phyloP scores from a whole-genome alignment of 2,797 vertebrate genomes.

The Synanceia verrucosa region DNA sequence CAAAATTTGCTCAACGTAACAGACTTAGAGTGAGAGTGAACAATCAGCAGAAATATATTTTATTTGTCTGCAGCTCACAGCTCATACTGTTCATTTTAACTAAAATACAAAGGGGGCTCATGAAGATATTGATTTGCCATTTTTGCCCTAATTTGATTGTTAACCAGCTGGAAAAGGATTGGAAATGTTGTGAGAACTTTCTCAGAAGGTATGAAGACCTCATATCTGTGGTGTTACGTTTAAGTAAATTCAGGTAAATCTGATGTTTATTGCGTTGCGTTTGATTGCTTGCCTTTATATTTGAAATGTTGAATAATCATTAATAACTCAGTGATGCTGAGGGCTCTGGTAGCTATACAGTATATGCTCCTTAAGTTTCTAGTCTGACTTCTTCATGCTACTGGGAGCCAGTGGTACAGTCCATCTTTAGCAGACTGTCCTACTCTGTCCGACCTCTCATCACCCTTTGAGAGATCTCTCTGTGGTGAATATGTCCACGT shows the following conservation, averaged over 20 bases:
- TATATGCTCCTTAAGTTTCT: background rate
- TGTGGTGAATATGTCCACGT: constrained; percentile 26
- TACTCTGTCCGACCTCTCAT: constrained; percentile 35
- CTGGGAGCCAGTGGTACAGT: background rate
- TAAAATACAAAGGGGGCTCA: too few relatives aligned
- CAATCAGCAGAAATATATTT: background rate
- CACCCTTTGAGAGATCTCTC: constrained; percentile 32
- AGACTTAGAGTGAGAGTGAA: background rate
- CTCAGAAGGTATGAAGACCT: too few relatives aligned
- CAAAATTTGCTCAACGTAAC: background rate
- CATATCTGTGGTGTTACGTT: too few relatives aligned
- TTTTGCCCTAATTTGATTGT: background rate
- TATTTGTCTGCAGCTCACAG: background rate
- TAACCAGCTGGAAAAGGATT: too few relatives aligned
- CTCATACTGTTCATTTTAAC: background rate
- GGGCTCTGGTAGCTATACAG: background rate
- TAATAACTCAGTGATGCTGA: background rate
- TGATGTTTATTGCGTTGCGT: too few relatives aligned
- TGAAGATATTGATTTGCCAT: background rate
- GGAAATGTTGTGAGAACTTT: too few relatives aligned
- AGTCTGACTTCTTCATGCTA: too few relatives aligned
- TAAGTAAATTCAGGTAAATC: too few relatives aligned
- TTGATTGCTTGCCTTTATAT: background rate
- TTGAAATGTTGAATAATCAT: background rate
- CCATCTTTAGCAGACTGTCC: constrained; percentile 24